Evolutionary conservation across 2,888 invertebrate species (phyloP), one percentile per base, ranked within the genome.

Genomic region (Amphipyra tragopoginis): DNA sequence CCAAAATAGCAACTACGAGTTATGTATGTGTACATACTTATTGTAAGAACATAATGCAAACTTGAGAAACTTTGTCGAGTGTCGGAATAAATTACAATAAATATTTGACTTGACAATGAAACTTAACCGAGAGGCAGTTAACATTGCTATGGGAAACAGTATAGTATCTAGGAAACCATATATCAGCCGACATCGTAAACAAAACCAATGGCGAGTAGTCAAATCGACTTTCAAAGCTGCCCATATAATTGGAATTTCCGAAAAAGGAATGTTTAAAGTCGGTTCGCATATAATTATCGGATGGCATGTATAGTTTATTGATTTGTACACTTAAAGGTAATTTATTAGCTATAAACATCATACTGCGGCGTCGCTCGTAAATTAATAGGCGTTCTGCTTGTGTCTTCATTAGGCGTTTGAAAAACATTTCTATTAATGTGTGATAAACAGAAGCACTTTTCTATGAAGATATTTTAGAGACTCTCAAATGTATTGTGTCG

Each of bases 31-130:
- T 77, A 69, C 61, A 75, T 79, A 80, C 75, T 77, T 82, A 79
- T 79, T 81, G 79, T 82, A 73, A 73, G 65, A 64, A 76, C 72
- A 69, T 64, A 67, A 74, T 70, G 68, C 63, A 54, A 63, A 72
- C 72, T 69, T 72, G 67, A 75, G 73, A 70, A 75, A 81, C 80
- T 81, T 81, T 79, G 83, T 81, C 65, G 73, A 79, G 77, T 79
- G 81, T 82, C 71, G 54, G 85, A 83, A 88, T 88, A 88, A 82
- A 88, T 89, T 86, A 86, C 82, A 86, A 83, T 87, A 84, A 81
- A 85, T 85, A 87, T 86, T 85, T 83, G 74, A 81, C 71, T 81
- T 79, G 82, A 83, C 84, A 86, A 84, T 83, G 81, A 82, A 84
- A 79, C 70, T 80, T 78, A 76, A 69, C 75, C 52, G 71, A 63